Conservation (phyloP, 2,113 vertebrate species). For the Chrysochloris asiatica region DNA sequence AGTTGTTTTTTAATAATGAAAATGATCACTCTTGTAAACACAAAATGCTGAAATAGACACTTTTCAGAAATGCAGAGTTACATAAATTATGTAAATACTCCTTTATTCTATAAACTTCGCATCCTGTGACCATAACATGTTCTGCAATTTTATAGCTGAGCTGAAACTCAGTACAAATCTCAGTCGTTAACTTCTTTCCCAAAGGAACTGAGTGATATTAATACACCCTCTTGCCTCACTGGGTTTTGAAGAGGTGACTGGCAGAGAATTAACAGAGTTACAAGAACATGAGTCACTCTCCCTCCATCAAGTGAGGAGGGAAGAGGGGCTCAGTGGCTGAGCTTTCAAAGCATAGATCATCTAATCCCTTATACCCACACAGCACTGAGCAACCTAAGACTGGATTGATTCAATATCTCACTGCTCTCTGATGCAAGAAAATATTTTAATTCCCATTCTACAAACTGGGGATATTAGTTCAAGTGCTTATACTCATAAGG, state of each 20-base stretch:
- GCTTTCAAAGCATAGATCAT: neutral
- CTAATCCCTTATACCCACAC: neutral
- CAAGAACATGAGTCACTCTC: neutral
- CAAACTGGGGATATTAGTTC: neutral
- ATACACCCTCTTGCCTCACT: neutral
- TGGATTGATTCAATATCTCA: neutral
- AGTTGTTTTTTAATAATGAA: conserved; percentile 16
- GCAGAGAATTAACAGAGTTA: neutral
- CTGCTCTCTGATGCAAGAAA: neutral
- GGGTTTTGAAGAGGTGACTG: conserved; percentile 1
- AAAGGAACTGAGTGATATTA: neutral
- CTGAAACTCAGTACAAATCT: conserved; percentile 40
- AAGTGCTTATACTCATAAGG: neutral
- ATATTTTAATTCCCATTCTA: neutral
- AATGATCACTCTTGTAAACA: neutral
- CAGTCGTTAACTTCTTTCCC: neutral
- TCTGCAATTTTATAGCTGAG: neutral
- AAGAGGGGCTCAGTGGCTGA: neutral
- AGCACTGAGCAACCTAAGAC: neutral
- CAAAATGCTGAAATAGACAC: neutral
- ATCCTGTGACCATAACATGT: neutral
- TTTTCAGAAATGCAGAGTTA: conserved; percentile 33
- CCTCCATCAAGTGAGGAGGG: neutral
- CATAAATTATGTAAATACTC: neutral
- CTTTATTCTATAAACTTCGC: neutral